Evolutionary conservation across 2,113 vertebrate genomes (phyloP), one percentile per base, ranked within the genome.

Genomic region (Tragelaphus strepsiceros): DNA sequence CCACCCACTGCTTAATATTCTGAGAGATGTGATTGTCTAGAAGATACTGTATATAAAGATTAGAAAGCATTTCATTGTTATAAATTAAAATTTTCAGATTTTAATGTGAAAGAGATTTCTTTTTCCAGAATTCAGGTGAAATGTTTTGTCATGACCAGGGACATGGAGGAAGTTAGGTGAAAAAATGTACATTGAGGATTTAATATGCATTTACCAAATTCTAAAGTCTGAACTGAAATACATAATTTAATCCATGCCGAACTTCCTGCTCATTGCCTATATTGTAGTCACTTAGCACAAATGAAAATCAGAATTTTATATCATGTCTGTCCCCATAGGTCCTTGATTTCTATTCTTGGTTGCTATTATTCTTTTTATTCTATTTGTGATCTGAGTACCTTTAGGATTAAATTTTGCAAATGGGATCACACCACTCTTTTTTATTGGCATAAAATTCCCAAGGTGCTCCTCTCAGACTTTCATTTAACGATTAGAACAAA

Each of bases 11-110:
- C 54, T 92, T 62, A 84, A 81, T 54, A 58, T 24, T 71, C 51
- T 12, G 30, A 77, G 74, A 78, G 12, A 28, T 35, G 3, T 80
- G 96, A 91, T 56, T 97, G 64, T 94, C 96, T 93, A 95, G 91
- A 94, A 93, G 46, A 86, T 51, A 90, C 32, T 61, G 43, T 54
- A 22, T 83, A 93, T 80, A 88, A 95, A 95, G 35, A 92, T 85
- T 88, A 89, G 53, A 96, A 97, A 94, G 46, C 94, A 86, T 88
- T 56, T 86, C 26, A 56, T 56, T 94, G 96, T 96, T 93, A 64
- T 59, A 97, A 95, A 93, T 95, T 56, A 91, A 61, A 71, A 17
- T 24, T 92, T 95, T 35, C 51, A 80, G 77, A 94, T 94, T 97
- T 97, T 97, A 97, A 97, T 91, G 78, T 93, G 86, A 91, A 95